These are phyloP conservation scores for Himalopsyche japonica DNA, from an alignment of 2,888 invertebrate species.

Conservation along the genomic window DNA sequence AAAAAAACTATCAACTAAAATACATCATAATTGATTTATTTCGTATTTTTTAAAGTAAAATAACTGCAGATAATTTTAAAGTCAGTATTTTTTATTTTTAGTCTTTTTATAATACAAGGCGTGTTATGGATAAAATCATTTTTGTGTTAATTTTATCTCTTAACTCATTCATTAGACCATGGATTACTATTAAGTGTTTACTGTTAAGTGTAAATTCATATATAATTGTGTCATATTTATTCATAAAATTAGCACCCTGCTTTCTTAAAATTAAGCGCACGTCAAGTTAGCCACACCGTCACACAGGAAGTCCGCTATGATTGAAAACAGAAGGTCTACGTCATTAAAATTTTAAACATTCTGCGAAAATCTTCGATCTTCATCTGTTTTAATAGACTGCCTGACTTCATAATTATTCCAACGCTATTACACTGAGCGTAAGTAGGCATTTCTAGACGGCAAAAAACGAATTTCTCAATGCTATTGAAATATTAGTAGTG, in stretches of 20 bases:
- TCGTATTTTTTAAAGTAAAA: too few relatives aligned
- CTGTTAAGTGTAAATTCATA: too few relatives aligned
- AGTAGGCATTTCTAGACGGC: background rate
- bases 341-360: background rate
- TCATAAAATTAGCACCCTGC: background rate
- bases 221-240: too few relatives aligned
- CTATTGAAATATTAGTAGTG: background rate
- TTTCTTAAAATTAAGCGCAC: background rate
- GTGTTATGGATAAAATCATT: too few relatives aligned
- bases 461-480: background rate
- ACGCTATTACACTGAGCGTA: background rate
- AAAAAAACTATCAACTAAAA: too few relatives aligned
- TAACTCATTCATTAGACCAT: too few relatives aligned
- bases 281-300: background rate
- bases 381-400: background rate
- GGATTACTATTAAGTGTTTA: too few relatives aligned
- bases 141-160: too few relatives aligned
- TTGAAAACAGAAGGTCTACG: background rate
- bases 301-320: background rate
- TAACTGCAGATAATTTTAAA: too few relatives aligned
- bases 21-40: too few relatives aligned
- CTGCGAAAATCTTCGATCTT: background rate
- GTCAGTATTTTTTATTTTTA: too few relatives aligned
- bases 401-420: background rate
- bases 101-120: too few relatives aligned